Evolutionary conservation across 2,888 invertebrate species (phyloP).

Genomic region (Tetranychus piercei): DNA sequence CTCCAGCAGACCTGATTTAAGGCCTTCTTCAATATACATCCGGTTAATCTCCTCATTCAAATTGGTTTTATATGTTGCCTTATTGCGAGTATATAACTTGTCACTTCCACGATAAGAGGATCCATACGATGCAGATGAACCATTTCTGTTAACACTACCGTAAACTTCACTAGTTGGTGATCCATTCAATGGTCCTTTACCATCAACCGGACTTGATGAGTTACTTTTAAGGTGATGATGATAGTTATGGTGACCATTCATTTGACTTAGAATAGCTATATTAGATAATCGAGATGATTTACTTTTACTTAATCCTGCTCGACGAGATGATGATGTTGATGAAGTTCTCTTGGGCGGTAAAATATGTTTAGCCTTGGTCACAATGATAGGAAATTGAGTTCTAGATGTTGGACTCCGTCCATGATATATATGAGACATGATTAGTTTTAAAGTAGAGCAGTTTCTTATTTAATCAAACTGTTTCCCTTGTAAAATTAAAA

Average conservation of each 20-base stretch:
- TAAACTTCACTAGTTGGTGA: not conserved
- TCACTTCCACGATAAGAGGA: conserved; percentile 1
- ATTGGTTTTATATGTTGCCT: not conserved
- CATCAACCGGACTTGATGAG: not conserved
- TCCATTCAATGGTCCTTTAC: not conserved
- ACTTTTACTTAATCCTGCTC: not conserved
- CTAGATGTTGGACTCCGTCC: not conserved
- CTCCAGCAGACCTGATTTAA: not conserved
- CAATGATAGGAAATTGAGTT: not conserved
- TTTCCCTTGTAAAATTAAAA: not conserved
- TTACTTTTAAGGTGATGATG: not conserved
- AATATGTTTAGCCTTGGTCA: conserved; percentile 4
- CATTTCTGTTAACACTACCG: not conserved
- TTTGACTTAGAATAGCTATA: not conserved
- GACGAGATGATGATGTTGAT: not conserved
- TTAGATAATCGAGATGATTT: not conserved
- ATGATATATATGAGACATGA: not conserved
- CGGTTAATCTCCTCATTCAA: conserved; percentile 3
- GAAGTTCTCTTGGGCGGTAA: not conserved
- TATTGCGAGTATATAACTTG: conserved; percentile 2
- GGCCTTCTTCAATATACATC: not conserved
- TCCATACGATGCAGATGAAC: not conserved
- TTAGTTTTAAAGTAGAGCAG: not conserved
- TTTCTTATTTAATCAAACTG: conserved; percentile 14
- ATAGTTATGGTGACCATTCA: not conserved